Conservation (phyloP, 2,113 vertebrate genomes). For the Regulus satrapa region DNA sequence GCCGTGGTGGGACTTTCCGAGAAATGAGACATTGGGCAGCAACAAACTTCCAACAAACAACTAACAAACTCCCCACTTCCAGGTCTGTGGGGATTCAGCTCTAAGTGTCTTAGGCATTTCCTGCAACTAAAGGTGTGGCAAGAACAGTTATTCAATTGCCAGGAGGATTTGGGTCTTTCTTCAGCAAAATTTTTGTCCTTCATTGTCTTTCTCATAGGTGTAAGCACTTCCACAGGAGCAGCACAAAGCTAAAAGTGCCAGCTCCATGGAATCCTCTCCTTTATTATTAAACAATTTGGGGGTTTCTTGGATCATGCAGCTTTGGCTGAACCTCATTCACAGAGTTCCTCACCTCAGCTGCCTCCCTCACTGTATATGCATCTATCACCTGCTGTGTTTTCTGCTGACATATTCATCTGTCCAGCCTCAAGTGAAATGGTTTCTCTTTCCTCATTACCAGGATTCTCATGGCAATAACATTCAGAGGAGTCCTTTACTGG, state of each 20-base stretch:
- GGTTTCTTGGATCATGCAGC: neutral
- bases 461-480: conserved; percentile 53
- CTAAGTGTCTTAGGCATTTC: neutral
- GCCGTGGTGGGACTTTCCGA: neutral
- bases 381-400: neutral
- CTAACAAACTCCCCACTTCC: too few species aligned
- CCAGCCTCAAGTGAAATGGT: conserved; percentile 39
- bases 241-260: neutral
- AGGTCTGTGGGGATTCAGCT: neutral
- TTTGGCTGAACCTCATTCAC: neutral
- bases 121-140: neutral
- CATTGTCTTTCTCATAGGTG: neutral
- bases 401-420: conserved; percentile 29
- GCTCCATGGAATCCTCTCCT: neutral
- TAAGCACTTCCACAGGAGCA: neutral
- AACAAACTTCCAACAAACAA: too few species aligned
- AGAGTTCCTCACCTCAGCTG: neutral
- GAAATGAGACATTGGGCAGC: neutral
- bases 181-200: neutral
- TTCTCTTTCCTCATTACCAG: conserved; percentile 33
- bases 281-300: neutral
- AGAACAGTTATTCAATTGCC: neutral
- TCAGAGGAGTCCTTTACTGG: conserved; percentile 58
- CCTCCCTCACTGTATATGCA: neutral
- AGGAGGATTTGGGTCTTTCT: neutral